These are phyloP conservation scores for Encarsia formosa DNA, from an alignment of 2,888 invertebrate genomes.

Conservation along the genomic window DNA sequence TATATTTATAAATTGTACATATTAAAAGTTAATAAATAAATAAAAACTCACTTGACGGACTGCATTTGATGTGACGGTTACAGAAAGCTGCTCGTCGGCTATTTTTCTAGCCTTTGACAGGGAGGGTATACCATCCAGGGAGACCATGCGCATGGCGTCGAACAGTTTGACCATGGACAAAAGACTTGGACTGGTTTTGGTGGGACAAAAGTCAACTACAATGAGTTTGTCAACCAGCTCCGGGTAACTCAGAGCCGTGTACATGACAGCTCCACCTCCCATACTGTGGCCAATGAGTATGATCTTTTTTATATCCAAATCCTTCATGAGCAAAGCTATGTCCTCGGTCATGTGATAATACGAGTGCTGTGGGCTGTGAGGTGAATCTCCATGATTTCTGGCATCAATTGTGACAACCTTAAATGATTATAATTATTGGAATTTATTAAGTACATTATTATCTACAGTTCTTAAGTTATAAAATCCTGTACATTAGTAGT, in stretches of 20 bases:
- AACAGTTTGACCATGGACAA: conserved; percentile 63
- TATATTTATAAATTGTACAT: neutral
- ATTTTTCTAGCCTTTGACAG: conserved; percentile 67
- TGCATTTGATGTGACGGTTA: conserved; percentile 57
- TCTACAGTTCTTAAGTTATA: too few relatives aligned
- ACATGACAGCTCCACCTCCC: conserved; percentile 92
- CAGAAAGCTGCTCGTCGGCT: conserved; percentile 64
- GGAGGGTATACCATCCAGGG: conserved; percentile 60
- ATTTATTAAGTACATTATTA: too few relatives aligned
- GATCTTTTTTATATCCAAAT: conserved; percentile 61
- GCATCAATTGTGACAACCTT: conserved; percentile 79
- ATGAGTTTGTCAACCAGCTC: conserved; percentile 63
- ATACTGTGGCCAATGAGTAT: conserved; percentile 87
- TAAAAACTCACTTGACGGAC: conserved; percentile 51
- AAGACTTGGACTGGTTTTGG: conserved; percentile 61
- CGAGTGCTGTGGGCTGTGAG: conserved; percentile 68
- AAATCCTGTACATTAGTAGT: neutral
- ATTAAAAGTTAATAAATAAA: neutral
- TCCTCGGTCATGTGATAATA: conserved; percentile 75
- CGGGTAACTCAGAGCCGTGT: conserved; percentile 69
- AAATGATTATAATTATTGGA: conserved; percentile 1
- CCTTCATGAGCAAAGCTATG: conserved; percentile 62
- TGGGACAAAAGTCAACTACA: conserved; percentile 70
- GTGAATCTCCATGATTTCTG: conserved; percentile 93
- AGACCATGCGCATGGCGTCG: conserved; percentile 61